phyloP scores from a whole-genome alignment of 2,888 invertebrate genomes.

The Polylopha cassiicola region DNA sequence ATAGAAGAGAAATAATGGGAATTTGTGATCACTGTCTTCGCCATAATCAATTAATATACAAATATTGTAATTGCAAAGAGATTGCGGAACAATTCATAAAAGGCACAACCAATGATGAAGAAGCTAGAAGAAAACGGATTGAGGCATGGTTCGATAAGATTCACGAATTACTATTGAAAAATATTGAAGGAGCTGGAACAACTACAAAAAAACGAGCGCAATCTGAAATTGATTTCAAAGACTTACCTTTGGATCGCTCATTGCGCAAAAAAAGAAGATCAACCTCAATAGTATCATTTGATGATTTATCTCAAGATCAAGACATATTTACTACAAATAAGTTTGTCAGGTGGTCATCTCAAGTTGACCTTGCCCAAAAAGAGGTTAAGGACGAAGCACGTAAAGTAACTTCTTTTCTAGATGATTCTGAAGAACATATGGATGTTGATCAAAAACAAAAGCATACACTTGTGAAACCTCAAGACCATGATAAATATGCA shows the following conservation, averaged over 20 bases:
- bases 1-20: slow-evolving; percentile 37
- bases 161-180: slow-evolving; percentile 28
- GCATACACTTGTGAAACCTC: neutral
- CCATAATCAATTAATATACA: slow-evolving; percentile 27
- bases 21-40: slow-evolving; percentile 50
- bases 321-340: too few relatives aligned
- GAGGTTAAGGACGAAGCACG: too few relatives aligned
- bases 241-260: too few relatives aligned
- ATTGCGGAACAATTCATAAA: slow-evolving; percentile 40
- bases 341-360: too few relatives aligned
- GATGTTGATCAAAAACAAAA: neutral
- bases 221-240: too few relatives aligned
- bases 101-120: slow-evolving; percentile 33
- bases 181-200: slow-evolving; percentile 14
- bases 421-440: neutral
- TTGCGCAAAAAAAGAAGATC: too few relatives aligned
- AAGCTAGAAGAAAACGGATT: slow-evolving; percentile 30
- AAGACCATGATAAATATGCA: neutral
- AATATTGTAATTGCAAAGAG: slow-evolving; percentile 46
- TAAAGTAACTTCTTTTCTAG: too few relatives aligned
- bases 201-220: slow-evolving; percentile 10
- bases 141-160: slow-evolving; percentile 35
- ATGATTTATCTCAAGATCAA: too few relatives aligned
- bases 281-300: too few relatives aligned
- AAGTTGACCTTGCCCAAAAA: too few relatives aligned